Conservation (phyloP, 2,888 invertebrate species). For the Malacosoma neustria region DNA sequence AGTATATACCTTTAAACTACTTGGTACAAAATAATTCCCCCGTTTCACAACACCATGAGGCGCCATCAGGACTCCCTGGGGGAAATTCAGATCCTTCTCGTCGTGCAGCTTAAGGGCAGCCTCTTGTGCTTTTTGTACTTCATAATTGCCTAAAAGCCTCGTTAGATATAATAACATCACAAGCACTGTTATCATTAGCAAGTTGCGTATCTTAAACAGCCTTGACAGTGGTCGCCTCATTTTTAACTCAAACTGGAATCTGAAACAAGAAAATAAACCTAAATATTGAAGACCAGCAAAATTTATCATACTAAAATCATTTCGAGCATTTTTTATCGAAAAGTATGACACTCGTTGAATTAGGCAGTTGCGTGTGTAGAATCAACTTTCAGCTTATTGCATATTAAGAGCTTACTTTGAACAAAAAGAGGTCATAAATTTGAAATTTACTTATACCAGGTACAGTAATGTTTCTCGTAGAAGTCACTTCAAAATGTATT, state of each 20-base stretch:
- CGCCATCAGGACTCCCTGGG: neutral
- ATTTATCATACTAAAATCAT: no score
- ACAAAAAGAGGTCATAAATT: no score
- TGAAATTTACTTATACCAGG: no score
- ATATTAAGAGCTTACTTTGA: no score
- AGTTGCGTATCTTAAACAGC: slow-evolving; percentile 40
- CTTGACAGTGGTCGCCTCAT: slow-evolving; percentile 35
- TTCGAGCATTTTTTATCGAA: no score
- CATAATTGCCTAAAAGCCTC: slow-evolving; percentile 21
- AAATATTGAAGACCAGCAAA: no score
- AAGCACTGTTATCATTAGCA: slow-evolving; percentile 36
- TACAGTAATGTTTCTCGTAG: no score
- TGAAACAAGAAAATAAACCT: slow-evolving; percentile 6
- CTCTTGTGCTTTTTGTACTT: slow-evolving; percentile 13
- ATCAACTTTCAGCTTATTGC: no score
- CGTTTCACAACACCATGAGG: slow-evolving; percentile 3
- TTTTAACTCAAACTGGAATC: slow-evolving; percentile 17
- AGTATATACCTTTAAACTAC: slow-evolving; percentile 34
- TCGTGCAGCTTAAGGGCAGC: slow-evolving; percentile 7
- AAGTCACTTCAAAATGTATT: no score
- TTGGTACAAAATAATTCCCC: slow-evolving; percentile 35
- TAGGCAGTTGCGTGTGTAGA: no score
- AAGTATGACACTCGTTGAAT: no score
- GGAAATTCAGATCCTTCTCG: slow-evolving; percentile 2
- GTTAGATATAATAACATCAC: slow-evolving; percentile 38